phyloP scores from a whole-genome alignment of 1,140 invertebrate genomes.

The Schlechtendalia chinensis region DNA sequence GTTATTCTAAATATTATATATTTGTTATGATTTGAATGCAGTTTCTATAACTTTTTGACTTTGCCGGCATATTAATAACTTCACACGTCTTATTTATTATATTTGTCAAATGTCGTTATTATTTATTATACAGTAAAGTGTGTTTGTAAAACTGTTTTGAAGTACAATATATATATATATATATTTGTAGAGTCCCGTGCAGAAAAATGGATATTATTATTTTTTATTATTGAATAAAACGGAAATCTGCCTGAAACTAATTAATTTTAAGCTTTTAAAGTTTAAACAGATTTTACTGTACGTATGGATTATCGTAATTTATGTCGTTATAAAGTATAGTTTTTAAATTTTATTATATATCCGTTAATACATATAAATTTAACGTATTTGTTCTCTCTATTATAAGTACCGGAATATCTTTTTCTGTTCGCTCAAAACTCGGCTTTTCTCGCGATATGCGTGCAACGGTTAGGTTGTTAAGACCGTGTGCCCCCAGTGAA shows the following conservation, averaged over 20 bases:
- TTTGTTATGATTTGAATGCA: not conserved
- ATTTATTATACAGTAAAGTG: not conserved
- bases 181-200: not conserved
- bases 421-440: slow-evolving; percentile 19
- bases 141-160: not conserved
- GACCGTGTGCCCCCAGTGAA: slow-evolving; percentile 13
- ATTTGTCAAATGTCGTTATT: not conserved
- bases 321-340: too few species aligned
- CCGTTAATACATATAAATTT: too few species aligned
- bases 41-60: not conserved
- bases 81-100: not conserved
- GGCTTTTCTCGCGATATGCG: not conserved
- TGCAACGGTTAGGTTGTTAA: slow-evolving; percentile 29
- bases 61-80: too few species aligned
- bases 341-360: too few species aligned
- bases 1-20: not conserved
- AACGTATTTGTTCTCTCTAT: too few species aligned
- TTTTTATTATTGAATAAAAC: not conserved
- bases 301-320: too few species aligned
- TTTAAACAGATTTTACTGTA: not conserved
- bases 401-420: not conserved
- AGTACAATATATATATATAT: not conserved
- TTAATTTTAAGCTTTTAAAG: not conserved
- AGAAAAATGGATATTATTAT: not conserved
- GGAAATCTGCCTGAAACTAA: not conserved